phyloP scores from a whole-genome alignment of 1,140 invertebrate species.

The Zaprionus tsacasi region DNA sequence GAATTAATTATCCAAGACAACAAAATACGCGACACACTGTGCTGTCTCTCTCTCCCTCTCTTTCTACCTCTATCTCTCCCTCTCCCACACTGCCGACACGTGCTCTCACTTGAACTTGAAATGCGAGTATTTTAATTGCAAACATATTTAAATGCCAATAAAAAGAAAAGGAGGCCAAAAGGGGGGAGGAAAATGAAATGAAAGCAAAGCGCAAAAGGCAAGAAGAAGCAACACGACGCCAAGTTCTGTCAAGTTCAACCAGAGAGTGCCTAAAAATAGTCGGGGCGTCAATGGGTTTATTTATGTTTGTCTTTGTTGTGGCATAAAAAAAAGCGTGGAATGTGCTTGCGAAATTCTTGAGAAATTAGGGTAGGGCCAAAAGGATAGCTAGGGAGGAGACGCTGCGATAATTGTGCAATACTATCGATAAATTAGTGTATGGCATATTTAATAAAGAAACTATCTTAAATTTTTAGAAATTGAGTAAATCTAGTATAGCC shows the following conservation, averaged over 20 bases:
- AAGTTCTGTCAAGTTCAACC: background rate
- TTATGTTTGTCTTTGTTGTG: background rate
- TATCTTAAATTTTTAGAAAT: no score
- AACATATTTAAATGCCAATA: slow-evolving; percentile 65
- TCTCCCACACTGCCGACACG: slow-evolving; percentile 29
- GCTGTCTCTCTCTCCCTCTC: slow-evolving; percentile 9
- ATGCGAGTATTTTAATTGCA: slow-evolving; percentile 66
- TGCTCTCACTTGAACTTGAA: slow-evolving; percentile 74
- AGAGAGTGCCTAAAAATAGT: slow-evolving; percentile 26
- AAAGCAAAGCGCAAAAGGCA: slow-evolving; percentile 6
- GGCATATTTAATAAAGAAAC: no score
- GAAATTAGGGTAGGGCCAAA: background rate
- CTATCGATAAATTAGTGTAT: no score
- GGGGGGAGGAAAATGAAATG: slow-evolving; percentile 10
- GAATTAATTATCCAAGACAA: slow-evolving; percentile 55
- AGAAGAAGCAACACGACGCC: background rate
- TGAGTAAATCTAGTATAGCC: no score
- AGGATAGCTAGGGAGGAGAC: background rate
- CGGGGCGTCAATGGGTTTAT: slow-evolving; percentile 5
- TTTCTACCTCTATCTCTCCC: slow-evolving; percentile 4
- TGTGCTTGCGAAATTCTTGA: background rate
- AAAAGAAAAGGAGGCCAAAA: slow-evolving; percentile 29
- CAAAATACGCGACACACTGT: background rate
- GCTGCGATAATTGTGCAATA: background rate
- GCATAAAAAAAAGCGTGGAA: background rate